Evolutionary conservation across 2,797 vertebrate species (phyloP), one percentile per base, ranked within the genome.

Genomic region (Scarus forsteni): DNA sequence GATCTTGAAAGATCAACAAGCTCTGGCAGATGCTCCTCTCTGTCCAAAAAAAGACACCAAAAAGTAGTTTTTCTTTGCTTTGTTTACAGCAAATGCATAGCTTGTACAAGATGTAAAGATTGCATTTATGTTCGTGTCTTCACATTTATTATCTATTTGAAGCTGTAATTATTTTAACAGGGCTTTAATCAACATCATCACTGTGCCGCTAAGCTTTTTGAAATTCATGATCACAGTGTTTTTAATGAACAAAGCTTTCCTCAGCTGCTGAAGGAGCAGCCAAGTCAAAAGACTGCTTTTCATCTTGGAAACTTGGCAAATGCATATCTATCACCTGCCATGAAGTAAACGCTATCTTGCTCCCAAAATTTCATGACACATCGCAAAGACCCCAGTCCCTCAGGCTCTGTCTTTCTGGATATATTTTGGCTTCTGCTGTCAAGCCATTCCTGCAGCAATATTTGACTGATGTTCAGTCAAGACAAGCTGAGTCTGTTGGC

Each of bases 401-500:
- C 43, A 49, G 83, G 81, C 71, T 70, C 62, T 66, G 78, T 75
- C 75, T 76, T 60, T 46, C 60, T 72, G 76, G 76, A 79, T 85
- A 27, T 63, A 70, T 76, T 82, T 72, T 73, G 53, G 66, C 84
- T 80, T 66, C 60, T 76, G 80, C 77, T 69, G 74, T 85, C 81
- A 75, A n/a, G 10, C 38, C 15, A 3, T n/a, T 73, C 72, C 78
- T 59, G 36, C 60, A 79, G 71, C 78, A 13, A 38, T 46, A 52
- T 73, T 69, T 81, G 77, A 82, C 61, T 70, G 67, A 81, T 70
- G 66, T 55, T 66, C 68, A 72, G 59, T 66, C 73, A 65, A 73
- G 55, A 70, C 66, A 53, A 67, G 53, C 52, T 11, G n/a, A 73
- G 46, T 66, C 19, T 64, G 70, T 66, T 38, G 34, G 52, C 39